A percentile compares a stretch with the other conserved stretches of the same genome.
Conservation (phyloP, 1,140 invertebrate genomes). For the Trinorchestia longiramus region DNA sequence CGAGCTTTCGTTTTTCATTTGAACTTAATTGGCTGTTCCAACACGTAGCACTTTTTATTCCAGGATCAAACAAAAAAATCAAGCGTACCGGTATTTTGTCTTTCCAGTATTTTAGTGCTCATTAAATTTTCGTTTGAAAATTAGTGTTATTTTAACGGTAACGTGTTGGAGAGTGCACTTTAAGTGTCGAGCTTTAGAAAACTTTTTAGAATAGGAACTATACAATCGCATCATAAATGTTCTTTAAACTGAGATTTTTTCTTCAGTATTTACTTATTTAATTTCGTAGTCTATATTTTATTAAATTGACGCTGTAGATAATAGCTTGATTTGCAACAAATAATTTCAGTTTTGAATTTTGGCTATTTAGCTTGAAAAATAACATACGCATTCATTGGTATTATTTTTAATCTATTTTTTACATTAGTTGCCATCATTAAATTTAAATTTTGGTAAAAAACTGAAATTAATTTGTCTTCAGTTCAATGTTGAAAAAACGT, state of each 20-base stretch:
- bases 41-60: not conserved
- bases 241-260: not conserved
- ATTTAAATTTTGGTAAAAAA: not conserved
- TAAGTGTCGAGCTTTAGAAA: not conserved
- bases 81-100: not conserved
- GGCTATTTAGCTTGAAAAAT: not conserved
- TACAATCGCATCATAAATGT: not conserved
- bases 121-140: not conserved
- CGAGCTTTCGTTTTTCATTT: slow-evolving; percentile 21
- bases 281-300: not conserved
- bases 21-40: slow-evolving; percentile 17
- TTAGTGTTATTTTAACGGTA: not conserved
- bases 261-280: not conserved
- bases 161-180: not conserved
- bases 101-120: not conserved
- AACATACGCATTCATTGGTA: not conserved
- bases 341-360: not conserved
- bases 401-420: not conserved
- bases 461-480: not conserved
- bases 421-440: not conserved
- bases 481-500: not conserved
- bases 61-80: not conserved
- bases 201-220: not conserved
- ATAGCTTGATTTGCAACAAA: not conserved
- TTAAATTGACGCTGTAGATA: not conserved